Evolutionary conservation across 2,797 vertebrate genomes (phyloP), one percentile per base, ranked within the genome.

Genomic region (Arctocebus calabarensis): DNA sequence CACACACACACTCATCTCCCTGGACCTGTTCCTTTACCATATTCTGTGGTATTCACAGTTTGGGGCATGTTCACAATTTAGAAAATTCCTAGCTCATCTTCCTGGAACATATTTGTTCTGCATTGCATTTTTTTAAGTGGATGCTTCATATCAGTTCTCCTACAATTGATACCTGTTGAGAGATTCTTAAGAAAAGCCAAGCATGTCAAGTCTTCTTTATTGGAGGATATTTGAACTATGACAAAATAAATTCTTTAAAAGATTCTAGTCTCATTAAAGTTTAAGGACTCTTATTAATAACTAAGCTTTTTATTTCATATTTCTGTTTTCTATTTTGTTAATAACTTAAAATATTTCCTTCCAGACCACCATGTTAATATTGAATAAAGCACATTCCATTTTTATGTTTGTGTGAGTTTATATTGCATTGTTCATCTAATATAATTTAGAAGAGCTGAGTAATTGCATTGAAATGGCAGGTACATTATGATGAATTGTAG

Each of bases 331-430:
- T 34, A 48, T 48, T 75, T 64, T 62, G 70, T 78, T 52, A 77
- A 73, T 68, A 22, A 70, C 55, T 94, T 79, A 79, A 59, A 86
- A 37, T 84, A 68, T 19, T 88, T 81, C 29, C 52, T 94, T 92
- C 43, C 8, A 68, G 22, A 57, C 14, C 7, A 23, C 34, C 43
- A 34, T 9, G 3, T 75, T 75, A 88, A 57, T 79, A 52, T 59
- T 52, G 83, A 52, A 59, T 52, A 78, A 90, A 23, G 4, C 4
- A 2, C 1, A 7, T 88, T 90, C 7, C 8, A 10, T 84, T 74
- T 45, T 90, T 32, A 32, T 87, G 5, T 74, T 55, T 75, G 11
- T 93, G 20, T 94, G 48, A 34, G 43, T 90, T 68, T 68, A 4
- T 45, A 29, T 32, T 52, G 10, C 68, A 1, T 45, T 48, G 5